Evolutionary conservation across 2,888 invertebrate species (phyloP).

Genomic region (Diachrysia chrysitis): DNA sequence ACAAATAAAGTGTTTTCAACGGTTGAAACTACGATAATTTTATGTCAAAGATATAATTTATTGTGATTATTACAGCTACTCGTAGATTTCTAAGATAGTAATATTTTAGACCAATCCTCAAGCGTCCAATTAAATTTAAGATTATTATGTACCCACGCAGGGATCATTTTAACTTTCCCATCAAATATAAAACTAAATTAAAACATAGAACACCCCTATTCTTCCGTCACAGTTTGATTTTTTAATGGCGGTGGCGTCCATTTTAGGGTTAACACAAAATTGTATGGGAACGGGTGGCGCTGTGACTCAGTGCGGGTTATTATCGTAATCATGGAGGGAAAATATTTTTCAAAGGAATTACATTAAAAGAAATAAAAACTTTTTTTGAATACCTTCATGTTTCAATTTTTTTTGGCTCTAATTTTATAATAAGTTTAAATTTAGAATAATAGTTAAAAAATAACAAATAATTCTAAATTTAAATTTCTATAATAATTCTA

Average conservation of each 20-base stretch:
- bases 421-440: too few species aligned
- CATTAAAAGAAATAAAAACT: not conserved
- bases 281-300: conserved; percentile 65
- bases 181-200: conserved; percentile 77
- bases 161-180: conserved; percentile 79
- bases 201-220: conserved; percentile 84
- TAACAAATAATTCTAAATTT: too few species aligned
- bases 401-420: too few species aligned
- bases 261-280: conserved; percentile 68
- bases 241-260: conserved; percentile 66
- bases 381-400: too few species aligned
- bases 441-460: too few species aligned
- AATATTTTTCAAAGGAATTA: conserved; percentile 40
- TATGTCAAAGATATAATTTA: conserved; percentile 16
- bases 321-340: conserved; percentile 49
- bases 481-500: too few species aligned
- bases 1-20: too few species aligned
- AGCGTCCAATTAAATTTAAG: conserved; percentile 67
- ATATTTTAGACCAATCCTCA: conserved; percentile 55
- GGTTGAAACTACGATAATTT: conserved; percentile 26
- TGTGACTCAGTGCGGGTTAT: conserved; percentile 66
- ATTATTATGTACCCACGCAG: conserved; percentile 60
- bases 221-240: conserved; percentile 68
- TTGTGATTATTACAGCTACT: not conserved
- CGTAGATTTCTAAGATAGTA: conserved; percentile 22